Evolutionary conservation across 2,888 invertebrate species (phyloP), one percentile per base, ranked within the genome.

Genomic region (Silvanus unidentatus): DNA sequence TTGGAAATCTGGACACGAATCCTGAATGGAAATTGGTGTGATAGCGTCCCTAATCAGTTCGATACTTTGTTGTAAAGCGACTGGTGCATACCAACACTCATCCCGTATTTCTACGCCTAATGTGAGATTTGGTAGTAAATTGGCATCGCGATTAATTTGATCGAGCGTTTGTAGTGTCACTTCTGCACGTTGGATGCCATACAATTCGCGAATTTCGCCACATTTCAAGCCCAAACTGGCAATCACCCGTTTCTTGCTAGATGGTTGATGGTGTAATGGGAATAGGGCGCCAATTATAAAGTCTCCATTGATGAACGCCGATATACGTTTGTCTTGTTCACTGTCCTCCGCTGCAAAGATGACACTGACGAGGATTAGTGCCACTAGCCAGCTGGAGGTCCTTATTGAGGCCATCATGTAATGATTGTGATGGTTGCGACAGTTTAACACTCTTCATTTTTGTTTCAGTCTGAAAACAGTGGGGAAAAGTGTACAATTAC

Each of bases 51-150:
- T 76, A 54, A 86, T 84, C 58, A 86, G 78, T 69, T 86, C 84
- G 50, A 87, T 82, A 64, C 82, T 82, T 70, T 86, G 86, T 60
- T 86, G 86, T 50, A 89, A 74, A 22, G 88, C 87, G 2, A 87
- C 83, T 11, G 86, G 82, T 2, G 87, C 82, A 60, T 86, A 86
- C 88, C 88, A 88, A 69, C 88, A 89, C 15, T 86, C 85, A 71
- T 89, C 88, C 2, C 86, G 74, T 48, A 86, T 83, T 66, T 86
- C 86, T 43, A 84, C 78, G 16, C 87, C 87, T 36, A 77, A 63
- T 35, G 65, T 71, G 45, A 76, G 58, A 44, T 74, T 75, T 5
- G 79, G 79, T 46, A 83, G 68, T 45, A 85, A 72, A 37, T 70
- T 67, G 1, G 71, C 65, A 57, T 81, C 74, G 40, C 69, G 71